These are phyloP conservation scores for Elmis aenea DNA, from an alignment of 2,888 invertebrate genomes.

Conservation along the genomic window DNA sequence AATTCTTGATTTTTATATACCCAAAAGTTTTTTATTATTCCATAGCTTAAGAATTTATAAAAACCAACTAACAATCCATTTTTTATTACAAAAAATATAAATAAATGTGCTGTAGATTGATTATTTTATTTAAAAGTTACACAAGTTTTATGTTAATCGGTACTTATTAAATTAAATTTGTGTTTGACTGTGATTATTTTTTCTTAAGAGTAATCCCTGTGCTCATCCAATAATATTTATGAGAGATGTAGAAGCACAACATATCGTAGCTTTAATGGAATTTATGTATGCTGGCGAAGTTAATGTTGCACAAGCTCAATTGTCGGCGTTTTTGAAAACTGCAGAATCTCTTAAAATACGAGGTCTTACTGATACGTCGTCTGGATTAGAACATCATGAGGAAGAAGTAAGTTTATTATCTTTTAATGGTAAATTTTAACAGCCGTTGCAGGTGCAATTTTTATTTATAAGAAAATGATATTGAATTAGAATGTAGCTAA, in stretches of 20 bases:
- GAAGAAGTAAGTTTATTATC: constrained; percentile 42
- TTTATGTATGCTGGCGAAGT: constrained; percentile 86
- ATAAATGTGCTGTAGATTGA: too few relatives aligned
- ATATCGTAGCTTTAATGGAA: constrained; percentile 71
- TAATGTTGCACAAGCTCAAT: constrained; percentile 73
- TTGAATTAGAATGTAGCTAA: too few relatives aligned
- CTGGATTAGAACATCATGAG: constrained; percentile 43
- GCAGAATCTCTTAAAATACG: constrained; percentile 76
- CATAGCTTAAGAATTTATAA: too few relatives aligned
- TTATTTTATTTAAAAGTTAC: constrained; percentile 1
- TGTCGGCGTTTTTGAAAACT: constrained; percentile 69
- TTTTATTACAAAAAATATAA: too few relatives aligned
- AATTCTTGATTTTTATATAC: too few relatives aligned
- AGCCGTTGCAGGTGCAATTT: too few relatives aligned
- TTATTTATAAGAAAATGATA: too few relatives aligned
- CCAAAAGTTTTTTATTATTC: too few relatives aligned
- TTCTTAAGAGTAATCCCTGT: constrained; percentile 68
- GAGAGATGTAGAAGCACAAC: constrained; percentile 75
- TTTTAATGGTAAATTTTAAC: too few relatives aligned
- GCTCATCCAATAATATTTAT: constrained; percentile 82
- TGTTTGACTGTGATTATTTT: background rate
- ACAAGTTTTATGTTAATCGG: constrained; percentile 2
- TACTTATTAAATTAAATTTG: background rate
- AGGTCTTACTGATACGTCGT: constrained; percentile 66
- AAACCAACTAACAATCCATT: too few relatives aligned